Evolutionary conservation across 2,797 vertebrate genomes (phyloP).

Genomic region (Ceyx erithaca): DNA sequence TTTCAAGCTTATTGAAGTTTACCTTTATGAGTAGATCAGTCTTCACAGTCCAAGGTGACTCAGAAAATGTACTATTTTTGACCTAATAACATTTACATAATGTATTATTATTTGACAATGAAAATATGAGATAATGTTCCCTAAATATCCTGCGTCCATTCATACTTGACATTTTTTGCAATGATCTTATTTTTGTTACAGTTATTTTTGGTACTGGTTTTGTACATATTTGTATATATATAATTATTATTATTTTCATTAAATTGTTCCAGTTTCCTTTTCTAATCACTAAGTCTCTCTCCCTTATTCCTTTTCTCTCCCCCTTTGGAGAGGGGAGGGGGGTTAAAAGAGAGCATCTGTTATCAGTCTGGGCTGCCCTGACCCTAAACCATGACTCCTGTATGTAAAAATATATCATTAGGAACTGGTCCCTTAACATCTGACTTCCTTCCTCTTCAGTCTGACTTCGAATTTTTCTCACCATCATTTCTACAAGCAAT

Average conservation of each 20-base stretch:
- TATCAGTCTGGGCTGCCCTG: too few relatives aligned
- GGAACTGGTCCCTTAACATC: neutral
- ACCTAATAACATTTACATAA: neutral
- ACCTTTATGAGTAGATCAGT: neutral
- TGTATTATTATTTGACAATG: slow-evolving; percentile 7
- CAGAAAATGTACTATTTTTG: neutral
- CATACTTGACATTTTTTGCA: neutral
- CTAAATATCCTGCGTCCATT: neutral
- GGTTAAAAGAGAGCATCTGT: too few relatives aligned
- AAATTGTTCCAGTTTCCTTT: too few relatives aligned
- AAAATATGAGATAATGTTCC: slow-evolving; percentile 3
- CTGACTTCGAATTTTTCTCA: neutral
- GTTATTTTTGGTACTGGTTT: neutral
- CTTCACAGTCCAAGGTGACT: neutral
- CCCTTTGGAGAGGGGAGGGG: too few relatives aligned
- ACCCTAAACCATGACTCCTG: too few relatives aligned
- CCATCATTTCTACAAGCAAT: neutral
- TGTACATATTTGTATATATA: too few relatives aligned
- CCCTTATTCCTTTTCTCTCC: too few relatives aligned
- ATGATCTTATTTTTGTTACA: neutral
- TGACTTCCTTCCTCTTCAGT: neutral
- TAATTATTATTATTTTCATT: too few relatives aligned
- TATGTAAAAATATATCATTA: neutral
- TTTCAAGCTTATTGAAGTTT: neutral
- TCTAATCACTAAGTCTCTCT: too few relatives aligned